phyloP scores from a whole-genome alignment of 2,888 invertebrate species.

The Phytoseiulus persimilis region DNA sequence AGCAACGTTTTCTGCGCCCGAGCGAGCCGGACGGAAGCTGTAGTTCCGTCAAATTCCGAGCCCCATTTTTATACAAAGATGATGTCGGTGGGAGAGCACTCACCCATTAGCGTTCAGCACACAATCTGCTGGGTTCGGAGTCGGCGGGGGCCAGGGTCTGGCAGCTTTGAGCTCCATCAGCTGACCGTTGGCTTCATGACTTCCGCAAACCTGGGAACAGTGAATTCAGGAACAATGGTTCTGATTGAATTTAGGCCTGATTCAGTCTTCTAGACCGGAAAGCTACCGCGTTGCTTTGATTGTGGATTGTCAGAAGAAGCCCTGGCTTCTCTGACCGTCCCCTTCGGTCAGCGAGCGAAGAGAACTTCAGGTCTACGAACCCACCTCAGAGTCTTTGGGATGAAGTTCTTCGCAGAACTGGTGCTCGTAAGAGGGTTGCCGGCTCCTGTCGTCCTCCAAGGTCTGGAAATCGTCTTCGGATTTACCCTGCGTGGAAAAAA shows the following conservation, averaged over 20 bases:
- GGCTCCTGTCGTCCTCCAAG: not conserved
- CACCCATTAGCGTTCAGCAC: not conserved
- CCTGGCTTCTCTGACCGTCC: too few relatives aligned
- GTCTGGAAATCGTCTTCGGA: not conserved
- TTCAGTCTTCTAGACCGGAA: too few relatives aligned
- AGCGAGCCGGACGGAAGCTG: too few relatives aligned
- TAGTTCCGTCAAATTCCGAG: too few relatives aligned
- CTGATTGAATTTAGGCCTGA: not conserved
- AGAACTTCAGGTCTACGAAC: not conserved
- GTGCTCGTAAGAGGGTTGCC: not conserved
- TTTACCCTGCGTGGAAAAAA: not conserved
- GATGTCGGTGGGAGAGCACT: not conserved
- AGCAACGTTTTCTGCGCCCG: too few relatives aligned
- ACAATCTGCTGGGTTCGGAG: not conserved
- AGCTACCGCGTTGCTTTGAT: too few relatives aligned
- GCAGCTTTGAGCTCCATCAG: not conserved
- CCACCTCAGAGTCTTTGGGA: not conserved
- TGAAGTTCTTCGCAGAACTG: not conserved
- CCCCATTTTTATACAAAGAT: too few relatives aligned
- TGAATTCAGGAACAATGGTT: not conserved
- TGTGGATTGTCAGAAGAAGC: too few relatives aligned
- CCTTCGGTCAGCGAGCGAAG: too few relatives aligned
- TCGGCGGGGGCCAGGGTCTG: not conserved
- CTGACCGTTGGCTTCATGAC: not conserved
- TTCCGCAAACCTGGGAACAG: not conserved